Evolutionary conservation across 2,888 invertebrate genomes (phyloP).

Genomic region (Archips xylosteana): DNA sequence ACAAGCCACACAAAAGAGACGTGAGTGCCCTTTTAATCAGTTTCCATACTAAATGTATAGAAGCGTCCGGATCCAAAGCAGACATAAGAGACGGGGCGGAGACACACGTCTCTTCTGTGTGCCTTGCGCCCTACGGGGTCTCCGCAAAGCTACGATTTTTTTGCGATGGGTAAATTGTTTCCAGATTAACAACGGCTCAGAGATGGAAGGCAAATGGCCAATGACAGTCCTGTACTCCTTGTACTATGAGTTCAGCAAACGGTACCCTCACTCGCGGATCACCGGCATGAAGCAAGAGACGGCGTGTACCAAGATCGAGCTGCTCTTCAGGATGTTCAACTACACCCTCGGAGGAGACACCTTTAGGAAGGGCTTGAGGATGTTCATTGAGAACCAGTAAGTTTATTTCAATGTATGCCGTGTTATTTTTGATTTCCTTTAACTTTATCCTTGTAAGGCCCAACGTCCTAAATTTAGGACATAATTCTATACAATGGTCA

Average conservation of each 20-base stretch:
- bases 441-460: too few relatives aligned
- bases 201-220: slow-evolving; percentile 92
- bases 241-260: slow-evolving; percentile 92
- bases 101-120: too few relatives aligned
- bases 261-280: slow-evolving; percentile 91
- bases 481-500: too few relatives aligned
- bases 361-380: slow-evolving; percentile 90
- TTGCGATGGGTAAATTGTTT: background rate
- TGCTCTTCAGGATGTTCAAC: slow-evolving; percentile 95
- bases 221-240: slow-evolving; percentile 91
- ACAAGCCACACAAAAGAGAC: too few relatives aligned
- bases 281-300: slow-evolving; percentile 91
- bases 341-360: slow-evolving; percentile 92
- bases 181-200: slow-evolving; percentile 89
- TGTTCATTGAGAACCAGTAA: slow-evolving; percentile 88
- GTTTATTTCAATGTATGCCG: background rate
- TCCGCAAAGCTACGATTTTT: too few relatives aligned
- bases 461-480: too few relatives aligned
- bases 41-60: too few relatives aligned
- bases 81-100: too few relatives aligned
- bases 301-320: slow-evolving; percentile 90
- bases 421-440: too few relatives aligned
- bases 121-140: too few relatives aligned
- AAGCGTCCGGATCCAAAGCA: too few relatives aligned
- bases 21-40: too few relatives aligned